These are phyloP conservation scores for Hypotaenidia okinawae DNA, from an alignment of 2,797 vertebrate species.

Conservation along the genomic window DNA sequence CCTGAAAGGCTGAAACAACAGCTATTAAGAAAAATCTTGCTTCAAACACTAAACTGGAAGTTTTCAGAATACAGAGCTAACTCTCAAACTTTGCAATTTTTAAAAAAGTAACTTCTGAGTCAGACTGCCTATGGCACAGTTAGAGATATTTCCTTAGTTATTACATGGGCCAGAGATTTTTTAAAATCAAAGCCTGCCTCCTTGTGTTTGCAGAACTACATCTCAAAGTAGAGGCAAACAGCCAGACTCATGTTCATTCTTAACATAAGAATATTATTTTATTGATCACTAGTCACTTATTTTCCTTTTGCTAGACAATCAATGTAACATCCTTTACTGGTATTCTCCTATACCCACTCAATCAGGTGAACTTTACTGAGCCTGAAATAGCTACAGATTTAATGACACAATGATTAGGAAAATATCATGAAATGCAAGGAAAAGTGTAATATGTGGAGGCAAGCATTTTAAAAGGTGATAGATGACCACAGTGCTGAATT, in stretches of 20 bases:
- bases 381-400: background rate
- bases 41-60: background rate
- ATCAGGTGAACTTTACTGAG: background rate
- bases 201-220: conserved; percentile 42
- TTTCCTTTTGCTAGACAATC: background rate
- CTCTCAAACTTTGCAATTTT: background rate
- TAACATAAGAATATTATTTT: background rate
- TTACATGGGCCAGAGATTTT: background rate
- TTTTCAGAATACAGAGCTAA: background rate
- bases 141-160: background rate
- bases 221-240: background rate
- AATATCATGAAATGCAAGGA: background rate
- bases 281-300: background rate
- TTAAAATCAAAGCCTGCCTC: conserved; percentile 43
- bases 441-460: background rate
- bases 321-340: background rate
- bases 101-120: background rate
- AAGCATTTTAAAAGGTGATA: background rate
- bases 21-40: background rate
- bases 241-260: background rate
- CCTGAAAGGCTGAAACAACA: background rate
- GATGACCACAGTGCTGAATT: accelerated
- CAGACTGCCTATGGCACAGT: background rate
- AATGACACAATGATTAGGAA: background rate
- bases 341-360: background rate